A percentile compares a stretch with the other conserved stretches of the same genome.
Evolutionary conservation across 1,140 invertebrate genomes (phyloP).

Genomic region (Schlechtendalia chinensis): DNA sequence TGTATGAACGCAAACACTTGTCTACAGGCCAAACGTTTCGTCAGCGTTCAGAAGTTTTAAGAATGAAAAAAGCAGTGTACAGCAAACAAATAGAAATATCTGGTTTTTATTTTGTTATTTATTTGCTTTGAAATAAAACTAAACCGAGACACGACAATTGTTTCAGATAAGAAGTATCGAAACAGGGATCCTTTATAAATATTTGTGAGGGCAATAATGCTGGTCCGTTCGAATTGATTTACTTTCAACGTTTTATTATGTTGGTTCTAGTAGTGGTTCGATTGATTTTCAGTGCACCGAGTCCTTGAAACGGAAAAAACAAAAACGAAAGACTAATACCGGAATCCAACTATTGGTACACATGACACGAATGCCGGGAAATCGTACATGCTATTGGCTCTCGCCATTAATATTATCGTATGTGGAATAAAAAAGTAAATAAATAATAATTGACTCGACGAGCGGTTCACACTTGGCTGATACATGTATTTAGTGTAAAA

Average conservation of each 20-base stretch:
- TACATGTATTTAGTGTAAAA: no score
- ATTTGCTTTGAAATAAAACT: constrained; percentile 20
- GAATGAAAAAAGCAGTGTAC: neutral
- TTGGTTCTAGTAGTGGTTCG: constrained; percentile 4
- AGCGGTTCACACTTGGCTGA: no score
- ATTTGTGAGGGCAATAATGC: neutral
- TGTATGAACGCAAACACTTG: neutral
- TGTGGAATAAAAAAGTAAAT: neutral
- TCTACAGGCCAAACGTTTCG: neutral
- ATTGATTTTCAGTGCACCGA: neutral
- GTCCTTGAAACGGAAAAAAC: neutral
- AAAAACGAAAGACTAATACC: neutral
- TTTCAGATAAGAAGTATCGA: constrained; percentile 9
- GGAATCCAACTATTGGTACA: neutral
- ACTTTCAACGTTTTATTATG: constrained; percentile 10
- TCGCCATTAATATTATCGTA: neutral
- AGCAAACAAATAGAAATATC: neutral
- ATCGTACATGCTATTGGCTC: neutral
- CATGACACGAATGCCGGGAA: neutral
- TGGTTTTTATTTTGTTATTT: neutral
- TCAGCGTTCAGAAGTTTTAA: neutral
- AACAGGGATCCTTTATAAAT: constrained; percentile 2
- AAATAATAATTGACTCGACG: neutral
- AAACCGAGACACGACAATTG: neutral
- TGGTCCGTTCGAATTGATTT: constrained; percentile 18